Percentiles rank a stretch among this genome's conserved stretches.
Conservation (phyloP, 2,888 invertebrate species). For the Rhorus exstirpatorius region DNA sequence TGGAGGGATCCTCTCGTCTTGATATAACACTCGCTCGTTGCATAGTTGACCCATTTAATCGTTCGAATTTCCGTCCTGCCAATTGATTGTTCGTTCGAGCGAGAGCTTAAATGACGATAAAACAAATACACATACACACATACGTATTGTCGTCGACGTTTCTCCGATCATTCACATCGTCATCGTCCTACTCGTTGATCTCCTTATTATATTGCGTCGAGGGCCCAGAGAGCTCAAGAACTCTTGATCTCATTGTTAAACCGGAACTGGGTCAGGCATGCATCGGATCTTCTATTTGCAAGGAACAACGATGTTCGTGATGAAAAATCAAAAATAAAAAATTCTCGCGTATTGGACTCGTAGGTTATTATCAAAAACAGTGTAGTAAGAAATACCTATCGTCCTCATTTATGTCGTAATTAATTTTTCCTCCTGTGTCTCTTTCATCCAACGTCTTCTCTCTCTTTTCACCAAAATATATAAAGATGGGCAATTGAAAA, state of each 20-base stretch:
- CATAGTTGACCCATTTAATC: conserved; percentile 74
- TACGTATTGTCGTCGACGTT: conserved; percentile 14
- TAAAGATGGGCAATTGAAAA: neutral
- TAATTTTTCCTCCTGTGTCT: conserved; percentile 42
- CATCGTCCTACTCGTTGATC: conserved; percentile 34
- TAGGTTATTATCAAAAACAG: too few relatives aligned
- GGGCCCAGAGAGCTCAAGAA: neutral
- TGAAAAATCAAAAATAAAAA: too few relatives aligned
- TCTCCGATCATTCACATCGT: conserved; percentile 28
- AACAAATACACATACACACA: conserved; percentile 12
- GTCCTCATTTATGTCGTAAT: conserved; percentile 42
- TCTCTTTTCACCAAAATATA: neutral
- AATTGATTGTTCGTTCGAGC: conserved; percentile 70
- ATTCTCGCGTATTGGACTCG: neutral
- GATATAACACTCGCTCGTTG: conserved; percentile 19
- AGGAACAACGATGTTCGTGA: conserved; percentile 15
- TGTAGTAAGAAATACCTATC: too few relatives aligned
- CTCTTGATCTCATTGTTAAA: conserved; percentile 41
- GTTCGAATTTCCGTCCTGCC: conserved; percentile 70
- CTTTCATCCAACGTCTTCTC: neutral
- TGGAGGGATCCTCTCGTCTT: conserved; percentile 12
- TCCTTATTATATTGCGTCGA: conserved; percentile 51
- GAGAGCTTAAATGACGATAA: conserved; percentile 60
- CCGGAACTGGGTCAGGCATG: conserved; percentile 57
- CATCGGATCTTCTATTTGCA: conserved; percentile 49